Evolutionary conservation across 1,140 invertebrate species (phyloP).

Genomic region (Druon quercuslanigerum): DNA sequence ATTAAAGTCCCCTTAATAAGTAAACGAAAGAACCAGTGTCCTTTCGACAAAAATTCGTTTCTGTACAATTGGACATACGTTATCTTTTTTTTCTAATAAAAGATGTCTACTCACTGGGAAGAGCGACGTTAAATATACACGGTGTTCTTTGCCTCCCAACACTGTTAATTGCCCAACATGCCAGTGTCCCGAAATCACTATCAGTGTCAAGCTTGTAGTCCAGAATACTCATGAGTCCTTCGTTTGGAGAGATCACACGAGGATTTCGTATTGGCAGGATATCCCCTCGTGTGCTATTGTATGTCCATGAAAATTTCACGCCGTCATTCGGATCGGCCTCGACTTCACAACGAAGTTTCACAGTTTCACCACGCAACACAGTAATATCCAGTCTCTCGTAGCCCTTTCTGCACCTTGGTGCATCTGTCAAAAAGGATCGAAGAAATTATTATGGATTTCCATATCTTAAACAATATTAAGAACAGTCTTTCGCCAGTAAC

Average conservation of each 20-base stretch:
- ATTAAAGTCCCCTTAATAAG: no score
- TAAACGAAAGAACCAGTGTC: no score
- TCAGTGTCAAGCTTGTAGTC: slow-evolving; percentile 80
- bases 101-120: slow-evolving; percentile 82
- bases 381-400: slow-evolving; percentile 78
- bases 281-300: slow-evolving; percentile 84
- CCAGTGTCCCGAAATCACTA: slow-evolving; percentile 86
- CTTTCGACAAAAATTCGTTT: no score
- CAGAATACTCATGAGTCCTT: slow-evolving; percentile 82
- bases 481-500: no score
- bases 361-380: slow-evolving; percentile 78
- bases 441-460: no score
- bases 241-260: slow-evolving; percentile 74
- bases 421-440: slow-evolving; percentile 68
- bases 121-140: slow-evolving; percentile 87
- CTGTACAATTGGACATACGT: no score
- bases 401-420: slow-evolving; percentile 79
- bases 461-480: no score
- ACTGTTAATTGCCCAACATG: slow-evolving; percentile 90
- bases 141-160: slow-evolving; percentile 87
- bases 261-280: slow-evolving; percentile 76
- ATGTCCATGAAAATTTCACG: slow-evolving; percentile 86
- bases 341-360: slow-evolving; percentile 86
- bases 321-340: slow-evolving; percentile 83
- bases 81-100: no score